phyloP scores from a whole-genome alignment of 2,888 invertebrate species.

The Pandemis corylana region DNA sequence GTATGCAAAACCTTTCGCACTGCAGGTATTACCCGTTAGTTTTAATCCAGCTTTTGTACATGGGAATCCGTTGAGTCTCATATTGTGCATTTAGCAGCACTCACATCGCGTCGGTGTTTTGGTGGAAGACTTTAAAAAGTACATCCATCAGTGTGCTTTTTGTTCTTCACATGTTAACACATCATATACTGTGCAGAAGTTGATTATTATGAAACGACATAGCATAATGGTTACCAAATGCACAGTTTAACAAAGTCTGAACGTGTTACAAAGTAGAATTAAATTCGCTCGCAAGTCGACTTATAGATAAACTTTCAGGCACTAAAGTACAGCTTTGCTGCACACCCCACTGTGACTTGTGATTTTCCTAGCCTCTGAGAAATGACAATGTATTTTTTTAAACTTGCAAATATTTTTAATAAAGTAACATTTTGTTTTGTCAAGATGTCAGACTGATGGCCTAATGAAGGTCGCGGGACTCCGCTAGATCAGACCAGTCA shows the following conservation, averaged over 20 bases:
- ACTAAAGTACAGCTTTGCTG: conserved; percentile 36
- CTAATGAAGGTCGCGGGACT: no score
- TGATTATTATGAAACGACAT: neutral
- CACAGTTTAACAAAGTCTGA: neutral
- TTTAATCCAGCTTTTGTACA: neutral
- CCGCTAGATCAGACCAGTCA: no score
- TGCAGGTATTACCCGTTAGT: neutral
- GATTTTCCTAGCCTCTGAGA: conserved; percentile 30
- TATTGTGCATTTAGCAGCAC: neutral
- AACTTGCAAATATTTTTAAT: neutral
- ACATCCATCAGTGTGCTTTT: neutral
- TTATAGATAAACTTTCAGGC: conserved; percentile 40
- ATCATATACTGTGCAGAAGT: neutral
- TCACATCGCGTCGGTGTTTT: neutral
- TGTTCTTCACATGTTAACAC: neutral
- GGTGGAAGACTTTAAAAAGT: neutral
- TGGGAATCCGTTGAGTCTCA: neutral
- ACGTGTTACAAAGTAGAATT: conserved; percentile 41
- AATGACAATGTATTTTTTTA: conserved; percentile 24
- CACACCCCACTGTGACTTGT: conserved; percentile 31
- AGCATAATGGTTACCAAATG: neutral
- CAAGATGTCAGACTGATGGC: no score
- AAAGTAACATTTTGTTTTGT: no score
- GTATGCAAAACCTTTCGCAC: conserved; percentile 11
- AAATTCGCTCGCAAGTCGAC: conserved; percentile 38